Evolutionary conservation across 1,140 invertebrate genomes (phyloP).

Genomic region (Dinoponera quadriceps): DNA sequence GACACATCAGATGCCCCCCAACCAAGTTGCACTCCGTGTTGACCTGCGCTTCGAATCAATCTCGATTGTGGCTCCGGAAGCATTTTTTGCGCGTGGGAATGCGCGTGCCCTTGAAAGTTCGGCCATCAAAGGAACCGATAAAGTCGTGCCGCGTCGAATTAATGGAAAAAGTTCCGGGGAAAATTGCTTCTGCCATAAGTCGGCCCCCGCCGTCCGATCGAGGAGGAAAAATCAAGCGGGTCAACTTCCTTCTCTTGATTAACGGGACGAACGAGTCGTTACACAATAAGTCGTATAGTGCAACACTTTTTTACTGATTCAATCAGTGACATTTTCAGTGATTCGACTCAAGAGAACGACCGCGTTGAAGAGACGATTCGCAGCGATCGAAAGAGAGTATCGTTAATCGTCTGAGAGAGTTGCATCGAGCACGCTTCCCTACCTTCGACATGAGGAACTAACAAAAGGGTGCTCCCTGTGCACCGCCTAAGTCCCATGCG

Average conservation of each 20-base stretch:
- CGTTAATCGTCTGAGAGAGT: not conserved
- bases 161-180: constrained; percentile 40
- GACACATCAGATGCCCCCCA: too few species aligned
- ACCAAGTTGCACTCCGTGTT: too few species aligned
- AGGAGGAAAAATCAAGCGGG: constrained; percentile 17
- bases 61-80: too few species aligned
- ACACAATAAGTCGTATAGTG: not conserved
- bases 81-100: too few species aligned
- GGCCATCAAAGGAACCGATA: constrained; percentile 44
- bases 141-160: constrained; percentile 28
- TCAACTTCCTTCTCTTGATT: not conserved
- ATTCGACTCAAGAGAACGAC: too few species aligned
- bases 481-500: constrained; percentile 2
- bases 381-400: not conserved
- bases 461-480: not conserved
- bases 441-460: not conserved
- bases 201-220: not conserved
- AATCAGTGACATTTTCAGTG: too few species aligned
- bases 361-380: not conserved
- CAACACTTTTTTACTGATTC: too few species aligned
- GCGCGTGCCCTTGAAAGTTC: constrained; percentile 23
- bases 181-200: constrained; percentile 54
- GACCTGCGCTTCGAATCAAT: too few species aligned
- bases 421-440: constrained; percentile 4
- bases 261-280: constrained; percentile 19